phyloP scores from a whole-genome alignment of 2,797 vertebrate genomes.

The Enteromius anoplus region DNA sequence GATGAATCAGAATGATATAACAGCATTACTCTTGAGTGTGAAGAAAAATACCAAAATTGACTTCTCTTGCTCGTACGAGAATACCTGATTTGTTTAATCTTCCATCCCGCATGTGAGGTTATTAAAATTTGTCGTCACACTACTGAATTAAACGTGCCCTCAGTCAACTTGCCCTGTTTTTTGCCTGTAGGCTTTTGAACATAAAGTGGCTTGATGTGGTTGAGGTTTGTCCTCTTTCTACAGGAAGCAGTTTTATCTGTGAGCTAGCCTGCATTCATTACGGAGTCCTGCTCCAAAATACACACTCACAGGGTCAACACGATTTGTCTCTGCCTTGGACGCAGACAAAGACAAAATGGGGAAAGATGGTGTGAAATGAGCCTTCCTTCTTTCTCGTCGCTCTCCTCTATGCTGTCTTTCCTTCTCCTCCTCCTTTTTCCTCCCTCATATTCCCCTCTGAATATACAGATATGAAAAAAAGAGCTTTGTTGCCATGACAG shows the following conservation, averaged over 20 bases:
- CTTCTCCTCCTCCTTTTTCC: conserved; percentile 58
- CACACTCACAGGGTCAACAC: conserved; percentile 58
- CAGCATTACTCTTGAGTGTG: background rate
- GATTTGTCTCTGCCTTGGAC: conserved; percentile 60
- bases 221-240: conserved; percentile 48
- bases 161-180: conserved; percentile 27
- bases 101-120: conserved; percentile 29
- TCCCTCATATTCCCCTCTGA: conserved; percentile 67
- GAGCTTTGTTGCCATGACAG: conserved; percentile 81
- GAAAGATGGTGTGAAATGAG: conserved; percentile 61
- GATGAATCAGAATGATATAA: conserved; percentile 28
- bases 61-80: background rate
- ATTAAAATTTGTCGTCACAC: conserved; percentile 48
- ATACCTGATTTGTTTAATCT: conserved; percentile 23
- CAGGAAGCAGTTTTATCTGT: conserved; percentile 58
- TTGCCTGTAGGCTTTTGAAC: conserved; percentile 42
- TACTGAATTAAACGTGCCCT: conserved; percentile 43
- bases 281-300: conserved; percentile 58
- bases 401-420: conserved; percentile 64
- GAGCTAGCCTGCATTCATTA: conserved; percentile 63
- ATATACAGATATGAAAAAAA: conserved; percentile 71
- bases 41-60: conserved; percentile 10
- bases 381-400: conserved; percentile 58
- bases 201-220: conserved; percentile 47
- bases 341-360: conserved; percentile 64